A percentile compares a stretch with the other conserved stretches of the same genome.
Conservation (phyloP, 2,888 invertebrate species). For the Ophion obscuratus region DNA sequence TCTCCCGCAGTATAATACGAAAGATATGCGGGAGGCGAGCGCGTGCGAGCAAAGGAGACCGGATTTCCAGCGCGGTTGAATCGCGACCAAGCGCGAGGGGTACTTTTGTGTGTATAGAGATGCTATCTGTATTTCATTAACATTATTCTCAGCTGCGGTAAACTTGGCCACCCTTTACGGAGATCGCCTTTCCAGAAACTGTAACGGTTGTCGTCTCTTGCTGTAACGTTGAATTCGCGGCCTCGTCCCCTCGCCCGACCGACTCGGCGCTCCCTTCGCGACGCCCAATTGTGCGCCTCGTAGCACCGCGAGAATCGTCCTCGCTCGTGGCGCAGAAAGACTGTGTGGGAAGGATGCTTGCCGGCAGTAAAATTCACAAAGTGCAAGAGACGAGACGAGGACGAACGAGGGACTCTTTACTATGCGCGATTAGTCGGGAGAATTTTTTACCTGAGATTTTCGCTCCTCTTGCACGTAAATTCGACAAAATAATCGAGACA, state of each 20-base stretch:
- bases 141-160: slow-evolving; percentile 82
- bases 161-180: slow-evolving; percentile 73
- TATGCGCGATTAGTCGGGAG: background rate
- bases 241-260: slow-evolving; percentile 32
- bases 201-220: slow-evolving; percentile 54
- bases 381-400: slow-evolving; percentile 25
- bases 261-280: slow-evolving; percentile 62
- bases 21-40: slow-evolving; percentile 40
- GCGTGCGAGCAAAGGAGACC: slow-evolving; percentile 73
- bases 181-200: slow-evolving; percentile 54
- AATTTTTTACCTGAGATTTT: background rate
- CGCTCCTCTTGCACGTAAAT: too few species aligned
- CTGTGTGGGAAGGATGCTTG: background rate
- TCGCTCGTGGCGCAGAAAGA: slow-evolving; percentile 28
- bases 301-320: slow-evolving; percentile 65
- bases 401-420: slow-evolving; percentile 3
- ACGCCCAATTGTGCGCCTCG: slow-evolving; percentile 75
- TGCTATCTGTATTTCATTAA: slow-evolving; percentile 84
- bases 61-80: slow-evolving; percentile 71
- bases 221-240: slow-evolving; percentile 38
- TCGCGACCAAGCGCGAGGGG: slow-evolving; percentile 48
- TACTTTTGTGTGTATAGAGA: slow-evolving; percentile 79
- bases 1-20: slow-evolving; percentile 49
- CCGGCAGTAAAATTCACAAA: background rate
- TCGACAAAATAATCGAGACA: too few species aligned